Percentiles rank a stretch among this genome's conserved stretches.
phyloP scores from a whole-genome alignment of 2,888 invertebrate genomes.

The Coleophora flavipennella region DNA sequence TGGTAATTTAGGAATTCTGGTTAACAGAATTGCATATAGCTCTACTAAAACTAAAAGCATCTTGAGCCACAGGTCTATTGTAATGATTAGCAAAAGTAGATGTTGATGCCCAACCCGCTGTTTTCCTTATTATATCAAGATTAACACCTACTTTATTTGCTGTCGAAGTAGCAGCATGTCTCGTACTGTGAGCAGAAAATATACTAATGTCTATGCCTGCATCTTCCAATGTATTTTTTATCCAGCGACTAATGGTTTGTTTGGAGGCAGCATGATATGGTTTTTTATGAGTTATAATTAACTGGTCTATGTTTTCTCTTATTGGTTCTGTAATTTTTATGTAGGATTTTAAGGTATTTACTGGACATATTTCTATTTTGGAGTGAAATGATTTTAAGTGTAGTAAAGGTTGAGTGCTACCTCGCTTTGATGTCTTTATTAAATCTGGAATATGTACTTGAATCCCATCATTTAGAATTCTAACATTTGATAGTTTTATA shows the following conservation, averaged over 20 bases:
- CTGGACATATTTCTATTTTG: conserved; percentile 6
- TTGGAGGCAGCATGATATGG: conserved; percentile 6
- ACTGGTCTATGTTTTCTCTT: neutral
- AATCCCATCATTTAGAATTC: neutral
- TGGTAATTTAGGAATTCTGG: neutral
- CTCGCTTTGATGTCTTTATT: conserved; percentile 11
- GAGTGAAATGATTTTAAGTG: conserved; percentile 3
- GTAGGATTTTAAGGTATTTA: neutral
- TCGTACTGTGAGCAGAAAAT: conserved; percentile 10
- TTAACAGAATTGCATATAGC: neutral
- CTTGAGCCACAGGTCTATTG: neutral
- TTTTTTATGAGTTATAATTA: conserved; percentile 6
- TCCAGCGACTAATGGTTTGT: conserved; percentile 10
- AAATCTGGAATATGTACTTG: conserved; percentile 10
- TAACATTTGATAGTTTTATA: conserved; percentile 11
- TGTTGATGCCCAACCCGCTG: neutral
- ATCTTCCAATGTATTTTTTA: conserved; percentile 2
- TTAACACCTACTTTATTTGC: conserved; percentile 3
- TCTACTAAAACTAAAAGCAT: neutral
- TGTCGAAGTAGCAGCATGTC: conserved; percentile 14
- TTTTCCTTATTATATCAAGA: neutral
- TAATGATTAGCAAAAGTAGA: neutral
- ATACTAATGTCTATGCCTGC: conserved; percentile 4
- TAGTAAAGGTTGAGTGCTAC: conserved; percentile 6
- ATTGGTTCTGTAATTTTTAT: conserved; percentile 1